phyloP scores from a whole-genome alignment of 2,888 invertebrate genomes.

The Prosapia bicincta region DNA sequence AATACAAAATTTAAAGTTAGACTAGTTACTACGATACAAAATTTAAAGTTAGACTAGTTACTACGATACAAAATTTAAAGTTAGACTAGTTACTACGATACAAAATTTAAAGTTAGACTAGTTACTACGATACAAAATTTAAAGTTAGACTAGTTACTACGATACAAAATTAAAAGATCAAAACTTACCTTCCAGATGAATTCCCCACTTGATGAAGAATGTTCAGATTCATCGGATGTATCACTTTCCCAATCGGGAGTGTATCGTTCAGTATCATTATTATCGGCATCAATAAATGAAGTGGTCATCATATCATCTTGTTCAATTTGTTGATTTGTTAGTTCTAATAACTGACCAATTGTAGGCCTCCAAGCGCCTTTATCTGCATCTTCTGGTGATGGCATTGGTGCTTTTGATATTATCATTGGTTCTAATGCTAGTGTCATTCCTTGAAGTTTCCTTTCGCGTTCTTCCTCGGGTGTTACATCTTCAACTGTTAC shows the following conservation, averaged over 20 bases:
- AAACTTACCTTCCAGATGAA: conserved; percentile 71
- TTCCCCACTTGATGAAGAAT: conserved; percentile 69
- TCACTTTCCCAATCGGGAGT: conserved; percentile 39
- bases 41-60: too few species aligned
- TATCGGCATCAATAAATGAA: conserved; percentile 51
- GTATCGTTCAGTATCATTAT: conserved; percentile 33
- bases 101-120: too few species aligned
- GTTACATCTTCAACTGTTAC: background rate
- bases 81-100: too few species aligned
- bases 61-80: too few species aligned
- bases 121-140: too few species aligned
- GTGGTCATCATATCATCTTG: conserved; percentile 44
- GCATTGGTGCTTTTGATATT: conserved; percentile 31
- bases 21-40: too few species aligned
- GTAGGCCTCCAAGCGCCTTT: conserved; percentile 35
- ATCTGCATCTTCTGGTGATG: conserved; percentile 37
- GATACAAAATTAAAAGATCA: background rate
- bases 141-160: background rate
- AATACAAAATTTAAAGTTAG: too few species aligned
- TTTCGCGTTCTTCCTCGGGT: conserved; percentile 10
- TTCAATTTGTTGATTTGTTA: conserved; percentile 33
- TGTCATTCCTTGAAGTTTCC: conserved; percentile 17
- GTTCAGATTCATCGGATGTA: conserved; percentile 58
- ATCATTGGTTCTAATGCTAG: conserved; percentile 21
- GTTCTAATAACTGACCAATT: conserved; percentile 36